A percentile compares a stretch with the other conserved stretches of the same genome.
phyloP scores from a whole-genome alignment of 2,797 vertebrate genomes.

The Sorex maritimensis region DNA sequence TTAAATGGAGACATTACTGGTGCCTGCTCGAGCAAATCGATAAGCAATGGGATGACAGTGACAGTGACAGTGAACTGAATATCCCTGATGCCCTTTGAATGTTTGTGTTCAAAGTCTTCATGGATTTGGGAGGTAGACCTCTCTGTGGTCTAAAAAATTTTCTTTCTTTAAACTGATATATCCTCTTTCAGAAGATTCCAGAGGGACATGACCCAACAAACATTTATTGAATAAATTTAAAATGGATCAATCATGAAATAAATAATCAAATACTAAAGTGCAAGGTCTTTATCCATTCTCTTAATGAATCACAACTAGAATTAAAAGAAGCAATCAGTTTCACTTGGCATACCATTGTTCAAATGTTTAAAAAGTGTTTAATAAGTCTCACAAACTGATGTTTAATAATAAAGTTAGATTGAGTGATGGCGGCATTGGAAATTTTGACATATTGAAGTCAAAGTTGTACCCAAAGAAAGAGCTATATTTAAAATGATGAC shows the following conservation, averaged over 20 bases:
- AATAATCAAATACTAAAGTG: background rate
- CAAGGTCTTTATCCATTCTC: background rate
- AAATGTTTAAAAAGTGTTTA: background rate
- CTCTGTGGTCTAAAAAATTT: background rate
- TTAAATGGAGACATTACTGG: too few species aligned
- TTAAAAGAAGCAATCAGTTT: background rate
- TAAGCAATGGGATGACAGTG: too few species aligned
- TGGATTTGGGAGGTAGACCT: background rate
- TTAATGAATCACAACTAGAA: background rate
- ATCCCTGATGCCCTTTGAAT: background rate
- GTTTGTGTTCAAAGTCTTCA: background rate
- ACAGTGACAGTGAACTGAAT: too few species aligned
- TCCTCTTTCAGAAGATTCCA: background rate
- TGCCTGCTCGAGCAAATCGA: too few species aligned
- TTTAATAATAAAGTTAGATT: constrained; percentile 3
- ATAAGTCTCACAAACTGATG: background rate
- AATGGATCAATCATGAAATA: background rate
- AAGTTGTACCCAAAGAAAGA: background rate
- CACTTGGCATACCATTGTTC: background rate
- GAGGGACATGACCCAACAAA: background rate
- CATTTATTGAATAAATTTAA: constrained; percentile 5
- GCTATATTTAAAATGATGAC: background rate
- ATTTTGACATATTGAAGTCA: constrained; percentile 30
- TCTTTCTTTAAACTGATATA: background rate
- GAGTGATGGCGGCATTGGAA: background rate